Evolutionary conservation across 2,888 invertebrate species (phyloP).

Genomic region (Chesias legatella): DNA sequence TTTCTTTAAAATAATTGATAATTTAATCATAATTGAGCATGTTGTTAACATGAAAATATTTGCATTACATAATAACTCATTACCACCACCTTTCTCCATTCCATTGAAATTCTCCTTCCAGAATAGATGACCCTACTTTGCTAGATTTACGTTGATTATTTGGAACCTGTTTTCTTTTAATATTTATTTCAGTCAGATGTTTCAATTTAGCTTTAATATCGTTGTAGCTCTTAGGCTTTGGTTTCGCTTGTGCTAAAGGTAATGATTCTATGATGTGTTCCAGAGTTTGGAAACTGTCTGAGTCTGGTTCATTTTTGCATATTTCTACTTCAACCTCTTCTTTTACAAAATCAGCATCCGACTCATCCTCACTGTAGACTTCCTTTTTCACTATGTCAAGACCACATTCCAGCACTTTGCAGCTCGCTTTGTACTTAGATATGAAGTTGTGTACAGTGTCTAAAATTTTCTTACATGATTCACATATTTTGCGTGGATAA

Average conservation of each 20-base stretch:
- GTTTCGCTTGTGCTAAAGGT: constrained; percentile 29
- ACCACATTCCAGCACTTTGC: constrained; percentile 47
- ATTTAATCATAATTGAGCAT: too few species aligned
- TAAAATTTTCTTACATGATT: constrained; percentile 48
- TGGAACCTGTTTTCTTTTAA: constrained; percentile 21
- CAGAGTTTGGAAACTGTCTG: constrained; percentile 24
- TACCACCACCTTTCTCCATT: constrained; percentile 71
- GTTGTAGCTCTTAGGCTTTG: constrained; percentile 21
- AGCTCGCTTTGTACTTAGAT: constrained; percentile 51
- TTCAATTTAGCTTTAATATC: constrained; percentile 27
- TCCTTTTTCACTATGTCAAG: constrained; percentile 49
- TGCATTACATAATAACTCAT: constrained; percentile 26
- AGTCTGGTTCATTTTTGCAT: constrained; percentile 41
- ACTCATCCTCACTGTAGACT: constrained; percentile 27
- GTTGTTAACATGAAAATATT: too few species aligned
- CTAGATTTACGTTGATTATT: constrained; percentile 36
- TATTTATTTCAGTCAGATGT: constrained; percentile 24
- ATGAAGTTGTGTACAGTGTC: constrained; percentile 52
- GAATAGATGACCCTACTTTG: constrained; percentile 59
- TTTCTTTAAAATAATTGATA: too few species aligned
- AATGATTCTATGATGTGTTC: constrained; percentile 32
- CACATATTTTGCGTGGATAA: constrained; percentile 60
- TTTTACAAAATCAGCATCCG: constrained; percentile 16
- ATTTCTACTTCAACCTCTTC: constrained; percentile 37
- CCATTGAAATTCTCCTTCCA: constrained; percentile 68